Evolutionary conservation across 2,113 vertebrate genomes (phyloP).

Genomic region (Scalopus aquaticus): DNA sequence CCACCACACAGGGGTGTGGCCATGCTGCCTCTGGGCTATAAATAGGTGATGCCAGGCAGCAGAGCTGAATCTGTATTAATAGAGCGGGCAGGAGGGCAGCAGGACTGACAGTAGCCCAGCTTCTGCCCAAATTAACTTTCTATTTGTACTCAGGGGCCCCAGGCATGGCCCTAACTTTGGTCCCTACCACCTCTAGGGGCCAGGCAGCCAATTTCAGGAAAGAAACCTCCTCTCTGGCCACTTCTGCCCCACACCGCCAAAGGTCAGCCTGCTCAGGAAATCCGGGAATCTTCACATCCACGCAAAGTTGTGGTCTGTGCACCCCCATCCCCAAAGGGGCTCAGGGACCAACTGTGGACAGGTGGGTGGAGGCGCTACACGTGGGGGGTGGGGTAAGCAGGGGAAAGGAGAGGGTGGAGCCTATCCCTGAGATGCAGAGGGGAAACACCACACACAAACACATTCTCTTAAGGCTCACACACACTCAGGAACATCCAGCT

Average conservation of each 20-base stretch:
- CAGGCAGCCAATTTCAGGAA: not conserved
- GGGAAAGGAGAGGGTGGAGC: conserved; percentile 1
- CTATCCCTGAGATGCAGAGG: not conserved
- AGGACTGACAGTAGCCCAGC: conserved; percentile 36
- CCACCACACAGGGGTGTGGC: conserved; percentile 66
- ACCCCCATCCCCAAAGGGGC: not conserved
- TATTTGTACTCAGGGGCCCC: conserved; percentile 68
- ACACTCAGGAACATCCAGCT: not conserved
- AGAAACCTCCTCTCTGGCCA: conserved; percentile 4
- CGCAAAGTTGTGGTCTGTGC: not conserved
- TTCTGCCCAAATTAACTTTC: conserved; percentile 79
- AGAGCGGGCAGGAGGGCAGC: conserved; percentile 69
- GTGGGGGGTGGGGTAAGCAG: not conserved
- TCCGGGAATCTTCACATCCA: not conserved
- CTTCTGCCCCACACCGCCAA: not conserved
- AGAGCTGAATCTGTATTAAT: conserved; percentile 73
- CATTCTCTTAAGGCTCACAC: not conserved
- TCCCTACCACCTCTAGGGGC: not conserved
- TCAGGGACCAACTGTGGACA: not conserved
- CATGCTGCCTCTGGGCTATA: conserved; percentile 66
- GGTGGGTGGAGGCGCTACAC: not conserved
- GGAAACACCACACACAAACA: not conserved
- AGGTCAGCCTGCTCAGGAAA: not conserved
- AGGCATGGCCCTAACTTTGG: not conserved
- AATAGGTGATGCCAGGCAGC: conserved; percentile 75